Evolutionary conservation across 2,888 invertebrate species (phyloP), one percentile per base, ranked within the genome.

Genomic region (Brachynemurus nebulosus): DNA sequence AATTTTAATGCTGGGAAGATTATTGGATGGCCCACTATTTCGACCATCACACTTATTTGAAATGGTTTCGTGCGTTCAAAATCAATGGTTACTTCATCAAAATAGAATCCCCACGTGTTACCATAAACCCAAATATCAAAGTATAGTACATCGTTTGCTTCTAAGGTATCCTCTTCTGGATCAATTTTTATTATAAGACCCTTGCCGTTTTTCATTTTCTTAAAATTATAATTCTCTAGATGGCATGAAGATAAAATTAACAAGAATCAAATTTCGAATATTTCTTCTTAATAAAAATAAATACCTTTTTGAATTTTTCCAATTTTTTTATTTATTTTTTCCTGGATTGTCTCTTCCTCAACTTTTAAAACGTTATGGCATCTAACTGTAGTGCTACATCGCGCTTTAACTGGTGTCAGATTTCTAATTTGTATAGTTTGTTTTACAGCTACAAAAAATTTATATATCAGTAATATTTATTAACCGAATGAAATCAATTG

Each of bases 51-150:
- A 14, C 14, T 35, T 35, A 42, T 35, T 6, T 17, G 8, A 42
- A 42, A 42, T 21, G 42, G 35, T 2, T 12, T 8, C 17, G 20
- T 14, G 7, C 25, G 21, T 8, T 20, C 35, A 8, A 21, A 21
- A 34, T 20, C 12, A 20, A 34, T 16, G 16, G 12, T 36, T 16
- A 42, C 21, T 42, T 42, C 21, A 42, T 42, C 42, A 4, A 34
- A 34, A 35, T 42, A 42, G 21, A 34, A 21, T 9, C 42, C 42
- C 42, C 42, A 42, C 6, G 42, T 42, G 9, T 42, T 20, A 11
- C 16, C 42, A 35, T 35, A 42, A 20, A 42, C 20, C 23, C 12
- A 42, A 35, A 42, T 21, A 23, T 42, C 42, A 42, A 42, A 20
- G 9, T 20, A 5, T 12, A 20, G 11, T 21, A 11, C 16, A 14